Evolutionary conservation across 2,888 invertebrate genomes (phyloP), one percentile per base, ranked within the genome.

Genomic region (Aethes cnicana): DNA sequence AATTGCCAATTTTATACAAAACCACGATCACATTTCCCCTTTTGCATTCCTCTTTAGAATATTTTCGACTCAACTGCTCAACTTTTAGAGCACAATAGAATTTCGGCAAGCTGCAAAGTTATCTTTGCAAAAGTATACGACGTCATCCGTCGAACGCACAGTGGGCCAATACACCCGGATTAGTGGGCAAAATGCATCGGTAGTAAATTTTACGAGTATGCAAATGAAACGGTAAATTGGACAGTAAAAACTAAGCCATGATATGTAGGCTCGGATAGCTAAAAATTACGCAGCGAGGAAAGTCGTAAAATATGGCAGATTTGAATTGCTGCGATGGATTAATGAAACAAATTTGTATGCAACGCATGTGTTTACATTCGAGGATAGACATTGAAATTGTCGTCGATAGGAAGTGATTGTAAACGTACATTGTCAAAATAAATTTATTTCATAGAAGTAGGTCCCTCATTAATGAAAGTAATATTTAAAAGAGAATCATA

Each of bases 171-270:
- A 70, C 59, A 67, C 55, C 57, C 50, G 78, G 81, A 82, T 87
- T 84, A 84, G 70, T 74, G 72, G 72, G 71, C 77, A 75, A 82
- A 84, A 85, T 82, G 84, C 84, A 82, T 84, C 75, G 78, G 81
- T 77, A 74, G 82, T 85, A 83, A 85, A 82, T 70, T 88, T 88
- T 88, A 89, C 78, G 84, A 74, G 74, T 86, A 89, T 88, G 88
- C 87, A 88, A 88, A 89, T 88, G 73, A 68, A 68, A 72, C 65
- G 69, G 66, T 66, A 72, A 72, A 79, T 77, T 73, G 77, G 72
- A 76, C 69, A 77, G 79, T 86, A 82, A 85, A 84, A 76, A 73
- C 69, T 78, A 73, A 81, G 70, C 80, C 73, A 61, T 63, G 68
- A 70, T 70, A 72, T 74, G 68, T 74, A 75, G 75, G 75, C 76